Evolutionary conservation across 1,140 invertebrate species (phyloP).

Genomic region (Acromyrmex heyeri): DNA sequence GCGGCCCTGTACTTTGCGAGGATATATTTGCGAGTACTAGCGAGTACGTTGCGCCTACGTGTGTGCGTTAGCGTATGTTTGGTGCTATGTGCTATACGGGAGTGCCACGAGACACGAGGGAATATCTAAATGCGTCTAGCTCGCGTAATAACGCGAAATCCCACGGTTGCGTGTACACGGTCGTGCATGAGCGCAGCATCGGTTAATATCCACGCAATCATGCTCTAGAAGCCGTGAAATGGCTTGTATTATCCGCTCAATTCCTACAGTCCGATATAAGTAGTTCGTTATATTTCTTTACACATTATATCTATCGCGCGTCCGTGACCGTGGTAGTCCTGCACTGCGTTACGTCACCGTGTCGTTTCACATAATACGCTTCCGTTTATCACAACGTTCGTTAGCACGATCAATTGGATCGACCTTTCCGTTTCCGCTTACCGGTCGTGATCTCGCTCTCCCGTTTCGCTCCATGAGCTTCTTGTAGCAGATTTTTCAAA

Average conservation of each 20-base stretch:
- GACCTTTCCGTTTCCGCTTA: not conserved
- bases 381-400: slow-evolving; percentile 6
- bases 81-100: slow-evolving; percentile 30
- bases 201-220: slow-evolving; percentile 50
- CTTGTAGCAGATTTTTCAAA: slow-evolving; percentile 46
- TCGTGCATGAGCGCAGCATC: slow-evolving; percentile 43
- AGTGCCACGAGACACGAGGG: slow-evolving; percentile 45
- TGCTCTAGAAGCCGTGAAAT: slow-evolving; percentile 46
- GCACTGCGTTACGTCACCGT: slow-evolving; percentile 11
- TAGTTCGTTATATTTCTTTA: slow-evolving; percentile 19
- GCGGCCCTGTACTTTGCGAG: not conserved
- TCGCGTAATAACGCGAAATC: slow-evolving; percentile 68
- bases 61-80: not conserved
- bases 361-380: not conserved
- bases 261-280: slow-evolving; percentile 5
- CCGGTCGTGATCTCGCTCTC: not conserved
- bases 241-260: slow-evolving; percentile 6
- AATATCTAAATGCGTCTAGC: slow-evolving; percentile 48
- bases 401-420: not conserved
- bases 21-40: not conserved
- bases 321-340: not conserved
- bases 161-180: slow-evolving; percentile 58
- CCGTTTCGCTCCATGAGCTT: slow-evolving; percentile 10
- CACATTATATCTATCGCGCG: not conserved
- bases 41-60: slow-evolving; percentile 14